Evolutionary conservation across 1,140 invertebrate species (phyloP).

Genomic region (Nomia melanderi): DNA sequence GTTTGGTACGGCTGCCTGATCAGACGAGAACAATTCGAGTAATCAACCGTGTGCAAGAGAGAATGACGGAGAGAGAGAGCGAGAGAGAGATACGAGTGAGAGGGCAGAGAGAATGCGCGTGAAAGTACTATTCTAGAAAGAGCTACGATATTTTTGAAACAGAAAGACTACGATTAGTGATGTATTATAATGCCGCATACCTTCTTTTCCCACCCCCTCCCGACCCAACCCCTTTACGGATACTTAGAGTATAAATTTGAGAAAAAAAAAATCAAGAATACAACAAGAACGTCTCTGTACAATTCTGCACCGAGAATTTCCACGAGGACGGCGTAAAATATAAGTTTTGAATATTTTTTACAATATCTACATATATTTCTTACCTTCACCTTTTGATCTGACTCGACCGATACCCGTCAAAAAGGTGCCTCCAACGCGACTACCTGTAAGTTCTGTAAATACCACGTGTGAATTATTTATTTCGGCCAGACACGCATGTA

Average conservation of each 20-base stretch:
- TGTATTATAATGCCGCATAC: constrained; percentile 64
- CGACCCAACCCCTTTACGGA: constrained; percentile 52
- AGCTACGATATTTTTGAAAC: constrained; percentile 68
- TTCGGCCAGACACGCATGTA: constrained; percentile 2
- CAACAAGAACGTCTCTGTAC: constrained; percentile 73
- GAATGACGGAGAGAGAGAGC: constrained; percentile 40
- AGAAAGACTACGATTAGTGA: constrained; percentile 64
- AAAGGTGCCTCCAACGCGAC: constrained; percentile 22
- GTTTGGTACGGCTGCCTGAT: constrained; percentile 49
- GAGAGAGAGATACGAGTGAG: constrained; percentile 19
- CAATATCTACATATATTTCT: constrained; percentile 61
- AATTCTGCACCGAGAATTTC: constrained; percentile 72
- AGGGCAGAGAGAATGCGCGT: constrained; percentile 38
- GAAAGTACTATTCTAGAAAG: constrained; percentile 52
- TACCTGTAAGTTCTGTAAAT: constrained; percentile 34
- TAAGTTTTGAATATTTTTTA: constrained; percentile 79
- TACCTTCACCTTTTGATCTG: constrained; percentile 50
- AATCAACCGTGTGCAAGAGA: constrained; percentile 33
- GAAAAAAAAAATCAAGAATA: too few relatives aligned
- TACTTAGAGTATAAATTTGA: constrained; percentile 63
- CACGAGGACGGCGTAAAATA: constrained; percentile 73
- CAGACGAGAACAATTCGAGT: constrained; percentile 42
- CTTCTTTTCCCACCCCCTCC: constrained; percentile 24
- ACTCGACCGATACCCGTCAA: constrained; percentile 10
- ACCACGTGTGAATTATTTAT: constrained; percentile 37